Evolutionary conservation across 2,797 vertebrate species (phyloP).

Genomic region (Sebastes itinus): DNA sequence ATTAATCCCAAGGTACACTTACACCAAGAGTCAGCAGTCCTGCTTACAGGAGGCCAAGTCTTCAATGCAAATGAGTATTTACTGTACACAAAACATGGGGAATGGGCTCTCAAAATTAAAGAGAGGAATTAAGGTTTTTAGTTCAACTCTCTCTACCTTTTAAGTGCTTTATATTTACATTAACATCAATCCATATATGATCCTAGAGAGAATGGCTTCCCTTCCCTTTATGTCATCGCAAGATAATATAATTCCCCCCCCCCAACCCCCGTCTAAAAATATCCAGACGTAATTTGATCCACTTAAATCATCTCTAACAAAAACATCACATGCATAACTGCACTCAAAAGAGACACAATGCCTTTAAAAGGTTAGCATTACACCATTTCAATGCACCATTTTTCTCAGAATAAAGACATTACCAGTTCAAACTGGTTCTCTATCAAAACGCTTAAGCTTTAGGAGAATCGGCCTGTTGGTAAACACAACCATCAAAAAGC

Average conservation of each 20-base stretch:
- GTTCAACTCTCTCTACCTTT: background rate
- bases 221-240: conserved; percentile 4
- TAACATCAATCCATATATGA: background rate
- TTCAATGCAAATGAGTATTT: conserved; percentile 14
- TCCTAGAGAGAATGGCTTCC: background rate
- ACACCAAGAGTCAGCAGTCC: conserved; percentile 20
- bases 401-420: background rate
- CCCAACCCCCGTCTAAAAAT: conserved; percentile 2
- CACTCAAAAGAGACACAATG: background rate
- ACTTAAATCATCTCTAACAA: conserved; percentile 37
- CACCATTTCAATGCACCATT: background rate
- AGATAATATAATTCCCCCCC: background rate
- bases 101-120: background rate
- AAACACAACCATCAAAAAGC: background rate
- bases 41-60: background rate
- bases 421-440: background rate
- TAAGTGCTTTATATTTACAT: background rate
- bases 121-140: background rate
- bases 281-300: conserved; percentile 17
- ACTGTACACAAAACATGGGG: background rate
- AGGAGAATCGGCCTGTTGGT: background rate
- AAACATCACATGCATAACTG: conserved; percentile 23
- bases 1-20: conserved; percentile 40
- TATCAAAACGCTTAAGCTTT: background rate
- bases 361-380: conserved; percentile 11